Percentiles rank a stretch among this genome's conserved stretches.
Conservation (phyloP, 2,797 vertebrate genomes). For the Lates japonicus region DNA sequence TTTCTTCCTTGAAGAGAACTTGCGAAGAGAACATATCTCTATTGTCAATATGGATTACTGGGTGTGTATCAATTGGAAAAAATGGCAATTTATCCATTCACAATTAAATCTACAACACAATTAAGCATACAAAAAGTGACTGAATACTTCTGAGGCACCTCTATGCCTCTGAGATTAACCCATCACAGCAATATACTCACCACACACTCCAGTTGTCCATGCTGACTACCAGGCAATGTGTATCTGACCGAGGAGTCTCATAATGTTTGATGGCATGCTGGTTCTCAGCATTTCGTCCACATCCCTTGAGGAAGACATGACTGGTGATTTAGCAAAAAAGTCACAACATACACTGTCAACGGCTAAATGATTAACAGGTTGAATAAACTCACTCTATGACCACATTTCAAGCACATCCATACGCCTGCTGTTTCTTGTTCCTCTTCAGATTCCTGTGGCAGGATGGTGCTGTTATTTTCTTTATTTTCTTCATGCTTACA, state of each 20-base stretch:
- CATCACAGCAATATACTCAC: conserved; percentile 77
- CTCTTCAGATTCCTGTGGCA: conserved; percentile 62
- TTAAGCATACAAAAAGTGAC: too few relatives aligned
- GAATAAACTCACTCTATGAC: conserved; percentile 89
- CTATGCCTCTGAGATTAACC: not conserved
- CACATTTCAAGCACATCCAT: conserved; percentile 98
- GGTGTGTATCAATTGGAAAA: too few relatives aligned
- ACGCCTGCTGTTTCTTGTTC: conserved; percentile 77
- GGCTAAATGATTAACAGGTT: not conserved
- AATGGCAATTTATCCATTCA: too few relatives aligned
- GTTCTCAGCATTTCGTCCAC: conserved; percentile 89
- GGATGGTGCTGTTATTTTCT: conserved; percentile 68
- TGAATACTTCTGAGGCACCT: not conserved
- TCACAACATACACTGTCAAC: not conserved
- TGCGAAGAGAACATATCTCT: too few relatives aligned
- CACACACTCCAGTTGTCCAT: conserved; percentile 95
- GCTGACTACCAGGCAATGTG: conserved; percentile 93
- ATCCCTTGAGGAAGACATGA: conserved; percentile 85
- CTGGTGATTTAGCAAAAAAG: not conserved
- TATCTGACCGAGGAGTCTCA: conserved; percentile 89
- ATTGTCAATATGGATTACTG: too few relatives aligned
- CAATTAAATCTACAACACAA: not conserved
- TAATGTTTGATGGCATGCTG: conserved; percentile 93
- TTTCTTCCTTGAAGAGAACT: too few relatives aligned
- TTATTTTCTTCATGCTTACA: conserved; percentile 87